These are phyloP conservation scores for Drosophila lini DNA, from an alignment of 1,140 invertebrate genomes.

Conservation along the genomic window DNA sequence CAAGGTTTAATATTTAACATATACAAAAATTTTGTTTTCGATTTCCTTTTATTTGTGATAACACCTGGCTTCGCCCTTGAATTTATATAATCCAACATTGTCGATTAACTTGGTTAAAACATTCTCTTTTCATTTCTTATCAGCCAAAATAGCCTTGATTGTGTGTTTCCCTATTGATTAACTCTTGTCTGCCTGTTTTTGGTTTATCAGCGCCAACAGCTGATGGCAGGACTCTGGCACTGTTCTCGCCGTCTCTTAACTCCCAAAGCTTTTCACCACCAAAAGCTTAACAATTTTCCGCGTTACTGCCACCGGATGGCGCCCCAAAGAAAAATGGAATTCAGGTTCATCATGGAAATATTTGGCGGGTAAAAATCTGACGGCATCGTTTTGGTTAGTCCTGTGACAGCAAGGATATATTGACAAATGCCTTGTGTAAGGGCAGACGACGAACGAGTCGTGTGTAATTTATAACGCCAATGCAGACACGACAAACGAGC, in stretches of 20 bases:
- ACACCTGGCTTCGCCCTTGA: not conserved
- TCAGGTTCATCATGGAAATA: conserved; percentile 16
- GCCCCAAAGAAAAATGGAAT: not conserved
- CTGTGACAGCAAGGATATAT: conserved; percentile 40
- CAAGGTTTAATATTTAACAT: too few species aligned
- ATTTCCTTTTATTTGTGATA: not conserved
- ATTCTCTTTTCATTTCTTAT: conserved; percentile 21
- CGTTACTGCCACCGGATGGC: conserved; percentile 40
- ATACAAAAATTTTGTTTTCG: too few species aligned
- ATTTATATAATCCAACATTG: not conserved
- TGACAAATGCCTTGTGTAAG: conserved; percentile 68
- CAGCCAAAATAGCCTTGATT: conserved; percentile 22
- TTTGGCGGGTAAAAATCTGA: conserved; percentile 62
- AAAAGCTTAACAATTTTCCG: conserved; percentile 33
- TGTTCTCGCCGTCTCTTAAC: conserved; percentile 18
- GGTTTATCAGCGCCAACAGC: conserved; percentile 51
- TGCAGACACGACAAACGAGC: conserved; percentile 66
- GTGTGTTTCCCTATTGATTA: conserved; percentile 59
- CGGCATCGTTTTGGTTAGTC: conserved; percentile 30
- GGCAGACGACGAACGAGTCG: conserved; percentile 56
- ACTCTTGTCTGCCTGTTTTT: conserved; percentile 20
- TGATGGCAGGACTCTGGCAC: conserved; percentile 34
- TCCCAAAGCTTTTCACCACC: conserved; percentile 64
- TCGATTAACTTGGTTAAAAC: conserved; percentile 2
- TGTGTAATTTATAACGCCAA: conserved; percentile 74